These are phyloP conservation scores for Cettia cetti DNA, from an alignment of 2,113 vertebrate genomes.

Conservation along the genomic window DNA sequence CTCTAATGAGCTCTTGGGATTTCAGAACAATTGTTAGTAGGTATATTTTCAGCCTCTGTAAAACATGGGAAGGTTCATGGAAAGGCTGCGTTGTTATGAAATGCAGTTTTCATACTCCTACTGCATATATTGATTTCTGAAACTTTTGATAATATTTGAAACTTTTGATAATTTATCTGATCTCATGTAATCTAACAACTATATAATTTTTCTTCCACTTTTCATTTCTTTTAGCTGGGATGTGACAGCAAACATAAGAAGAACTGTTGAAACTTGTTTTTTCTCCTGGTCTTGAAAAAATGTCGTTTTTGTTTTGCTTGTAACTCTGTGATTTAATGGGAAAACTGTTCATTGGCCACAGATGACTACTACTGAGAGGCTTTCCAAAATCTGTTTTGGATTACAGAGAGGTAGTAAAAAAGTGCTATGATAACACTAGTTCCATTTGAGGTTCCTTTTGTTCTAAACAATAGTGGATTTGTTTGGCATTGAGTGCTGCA, in stretches of 20 bases:
- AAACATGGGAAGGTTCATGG: background rate
- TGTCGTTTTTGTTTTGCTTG: background rate
- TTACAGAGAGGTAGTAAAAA: background rate
- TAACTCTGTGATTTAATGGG: background rate
- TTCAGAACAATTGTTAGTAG: background rate
- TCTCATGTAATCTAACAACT: background rate
- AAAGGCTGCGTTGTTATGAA: background rate
- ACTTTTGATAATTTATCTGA: background rate
- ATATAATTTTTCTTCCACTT: background rate
- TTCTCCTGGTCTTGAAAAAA: background rate
- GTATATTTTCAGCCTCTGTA: background rate
- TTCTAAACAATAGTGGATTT: background rate
- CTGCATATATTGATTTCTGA: background rate
- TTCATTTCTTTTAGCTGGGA: slow-evolving; percentile 49
- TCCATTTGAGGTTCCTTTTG: background rate
- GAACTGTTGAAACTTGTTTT: slow-evolving; percentile 14
- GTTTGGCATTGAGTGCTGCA: background rate
- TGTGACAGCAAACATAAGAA: slow-evolving; percentile 30
- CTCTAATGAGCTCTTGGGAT: background rate
- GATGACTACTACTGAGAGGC: background rate
- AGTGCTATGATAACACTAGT: background rate
- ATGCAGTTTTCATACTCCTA: background rate
- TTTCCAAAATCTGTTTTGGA: background rate
- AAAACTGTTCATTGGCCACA: background rate
- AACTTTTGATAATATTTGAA: background rate